Percentiles rank a stretch among this genome's conserved stretches.
Conservation (phyloP, 2,797 vertebrate species). For the Enteromius afrohamiltoni region DNA sequence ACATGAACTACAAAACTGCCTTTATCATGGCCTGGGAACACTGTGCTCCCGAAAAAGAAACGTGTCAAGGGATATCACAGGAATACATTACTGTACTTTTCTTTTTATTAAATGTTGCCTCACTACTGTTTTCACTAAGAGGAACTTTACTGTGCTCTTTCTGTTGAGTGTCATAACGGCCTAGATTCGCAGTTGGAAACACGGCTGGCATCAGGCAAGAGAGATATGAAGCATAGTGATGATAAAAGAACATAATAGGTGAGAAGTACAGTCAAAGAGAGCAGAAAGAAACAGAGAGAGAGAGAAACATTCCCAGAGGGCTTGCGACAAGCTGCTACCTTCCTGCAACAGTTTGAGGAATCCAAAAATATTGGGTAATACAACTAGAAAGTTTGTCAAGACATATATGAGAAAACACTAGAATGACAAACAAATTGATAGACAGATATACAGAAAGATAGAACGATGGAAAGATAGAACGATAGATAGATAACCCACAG, state of each 20-base stretch:
- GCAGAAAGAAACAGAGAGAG: not conserved
- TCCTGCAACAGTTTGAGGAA: slow-evolving; percentile 5
- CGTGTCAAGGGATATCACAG: slow-evolving; percentile 25
- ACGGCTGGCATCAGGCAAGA: not conserved
- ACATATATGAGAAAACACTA: not conserved
- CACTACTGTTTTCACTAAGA: slow-evolving; percentile 4
- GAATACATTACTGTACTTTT: slow-evolving; percentile 4
- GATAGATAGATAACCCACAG: rapidly evolving
- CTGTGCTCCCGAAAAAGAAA: slow-evolving; percentile 12
- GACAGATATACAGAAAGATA: slow-evolving; percentile 32
- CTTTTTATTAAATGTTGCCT: not conserved
- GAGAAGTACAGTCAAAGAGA: slow-evolving; percentile 15
- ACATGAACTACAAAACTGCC: slow-evolving; percentile 18
- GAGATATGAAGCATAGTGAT: not conserved
- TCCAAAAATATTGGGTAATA: not conserved
- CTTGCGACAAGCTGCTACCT: slow-evolving; percentile 2
- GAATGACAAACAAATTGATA: not conserved
- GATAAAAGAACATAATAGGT: slow-evolving; percentile 12
- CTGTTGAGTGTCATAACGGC: not conserved
- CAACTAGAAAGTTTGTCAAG: not conserved
- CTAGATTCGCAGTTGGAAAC: not conserved
- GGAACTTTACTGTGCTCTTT: not conserved
- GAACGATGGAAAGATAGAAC: not conserved
- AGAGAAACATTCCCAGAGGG: slow-evolving; percentile 15
- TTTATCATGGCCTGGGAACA: slow-evolving; percentile 28